A percentile compares a stretch with the other conserved stretches of the same genome.
Conservation (phyloP, 2,888 invertebrate species). For the Ctena decussata region DNA sequence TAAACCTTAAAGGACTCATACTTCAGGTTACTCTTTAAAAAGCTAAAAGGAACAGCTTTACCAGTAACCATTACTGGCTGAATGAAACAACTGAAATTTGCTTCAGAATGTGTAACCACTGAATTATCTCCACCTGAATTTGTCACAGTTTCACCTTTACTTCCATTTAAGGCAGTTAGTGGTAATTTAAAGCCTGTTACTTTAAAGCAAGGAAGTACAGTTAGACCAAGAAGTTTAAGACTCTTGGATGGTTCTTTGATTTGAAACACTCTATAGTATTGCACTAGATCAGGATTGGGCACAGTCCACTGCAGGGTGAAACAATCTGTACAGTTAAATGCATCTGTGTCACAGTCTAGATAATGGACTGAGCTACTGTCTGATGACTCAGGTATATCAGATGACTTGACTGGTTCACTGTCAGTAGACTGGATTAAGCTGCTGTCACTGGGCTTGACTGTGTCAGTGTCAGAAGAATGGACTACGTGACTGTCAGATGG, state of each 20-base stretch:
- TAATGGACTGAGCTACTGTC: slow-evolving; percentile 40
- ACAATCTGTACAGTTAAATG: slow-evolving; percentile 56
- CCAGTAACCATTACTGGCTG: slow-evolving; percentile 60
- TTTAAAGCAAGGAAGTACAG: slow-evolving; percentile 50
- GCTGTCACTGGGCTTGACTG: slow-evolving; percentile 38
- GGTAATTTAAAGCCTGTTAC: slow-evolving; percentile 65
- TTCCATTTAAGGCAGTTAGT: not conserved
- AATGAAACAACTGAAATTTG: slow-evolving; percentile 57
- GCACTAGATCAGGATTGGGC: slow-evolving; percentile 33
- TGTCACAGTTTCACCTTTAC: not conserved
- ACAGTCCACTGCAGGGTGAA: slow-evolving; percentile 61
- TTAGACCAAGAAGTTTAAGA: slow-evolving; percentile 61
- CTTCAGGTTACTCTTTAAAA: not conserved
- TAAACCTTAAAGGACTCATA: not conserved
- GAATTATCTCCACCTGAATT: not conserved
- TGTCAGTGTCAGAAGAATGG: not conserved
- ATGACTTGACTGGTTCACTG: not conserved
- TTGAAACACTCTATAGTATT: slow-evolving; percentile 65
- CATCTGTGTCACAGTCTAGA: not conserved
- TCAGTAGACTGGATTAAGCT: slow-evolving; percentile 1
- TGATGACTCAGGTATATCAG: too few species aligned
- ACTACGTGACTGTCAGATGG: not conserved
- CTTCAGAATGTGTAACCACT: not conserved
- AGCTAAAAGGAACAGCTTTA: slow-evolving; percentile 52
- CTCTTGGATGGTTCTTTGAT: slow-evolving; percentile 51